phyloP scores from a whole-genome alignment of 53 echinoderm and acorn worm genomes.

The Paracentrotus lividus region DNA sequence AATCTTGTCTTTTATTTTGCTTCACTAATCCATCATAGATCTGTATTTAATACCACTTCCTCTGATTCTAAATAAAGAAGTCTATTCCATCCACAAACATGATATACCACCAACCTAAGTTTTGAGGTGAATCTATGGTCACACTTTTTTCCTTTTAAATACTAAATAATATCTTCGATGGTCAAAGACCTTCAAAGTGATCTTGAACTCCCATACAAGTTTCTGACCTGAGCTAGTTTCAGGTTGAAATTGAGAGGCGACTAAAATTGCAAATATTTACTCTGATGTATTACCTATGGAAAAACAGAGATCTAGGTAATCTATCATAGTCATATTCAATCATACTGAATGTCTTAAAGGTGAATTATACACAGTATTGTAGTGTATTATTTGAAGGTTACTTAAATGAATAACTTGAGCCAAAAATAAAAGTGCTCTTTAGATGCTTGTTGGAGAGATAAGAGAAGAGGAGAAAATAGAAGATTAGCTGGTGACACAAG shows the following conservation, averaged over 20 bases:
- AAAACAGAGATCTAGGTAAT: neutral
- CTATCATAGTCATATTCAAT: slow-evolving; percentile 26
- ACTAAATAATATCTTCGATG: neutral
- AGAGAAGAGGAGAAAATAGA: neutral
- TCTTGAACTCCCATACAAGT: neutral
- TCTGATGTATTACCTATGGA: slow-evolving; percentile 4
- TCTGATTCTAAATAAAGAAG: slow-evolving; percentile 6
- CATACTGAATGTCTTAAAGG: neutral
- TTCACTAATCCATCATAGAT: slow-evolving; percentile 19
- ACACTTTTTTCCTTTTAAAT: neutral
- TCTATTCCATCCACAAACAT: slow-evolving; percentile 18
- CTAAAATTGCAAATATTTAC: neutral
- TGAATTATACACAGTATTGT: neutral
- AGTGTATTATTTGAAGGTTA: neutral
- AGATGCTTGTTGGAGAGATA: neutral
- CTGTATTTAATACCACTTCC: neutral
- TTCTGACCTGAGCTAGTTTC: neutral
- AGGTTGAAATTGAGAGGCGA: neutral
- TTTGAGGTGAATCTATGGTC: neutral
- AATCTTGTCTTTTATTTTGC: slow-evolving; percentile 1
- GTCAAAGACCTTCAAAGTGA: slow-evolving; percentile 32
- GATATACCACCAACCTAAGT: neutral
- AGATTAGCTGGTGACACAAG: neutral
- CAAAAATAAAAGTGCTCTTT: neutral
- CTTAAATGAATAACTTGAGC: neutral